Conservation (phyloP, 2,888 invertebrate species). For the Eledona agricola region DNA sequence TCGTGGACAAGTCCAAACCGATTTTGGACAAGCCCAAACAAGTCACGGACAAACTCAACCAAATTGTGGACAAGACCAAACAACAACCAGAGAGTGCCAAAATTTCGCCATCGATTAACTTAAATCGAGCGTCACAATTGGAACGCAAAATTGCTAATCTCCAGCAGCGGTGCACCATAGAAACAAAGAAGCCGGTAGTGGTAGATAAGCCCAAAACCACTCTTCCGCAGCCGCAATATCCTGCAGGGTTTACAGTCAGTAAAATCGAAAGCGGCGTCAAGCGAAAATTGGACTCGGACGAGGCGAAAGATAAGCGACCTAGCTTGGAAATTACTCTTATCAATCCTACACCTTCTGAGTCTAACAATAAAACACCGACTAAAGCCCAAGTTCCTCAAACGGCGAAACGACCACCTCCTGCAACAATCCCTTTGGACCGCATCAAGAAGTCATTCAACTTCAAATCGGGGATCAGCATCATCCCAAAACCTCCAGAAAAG, state of each 20-base stretch:
- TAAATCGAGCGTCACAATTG: constrained; percentile 23
- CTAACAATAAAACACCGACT: constrained; percentile 21
- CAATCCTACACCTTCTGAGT: constrained; percentile 45
- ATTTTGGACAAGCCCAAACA: constrained; percentile 1
- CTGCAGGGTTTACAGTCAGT: constrained; percentile 60
- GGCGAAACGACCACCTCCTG: constrained; percentile 64
- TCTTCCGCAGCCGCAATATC: constrained; percentile 43
- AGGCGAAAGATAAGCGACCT: constrained; percentile 54
- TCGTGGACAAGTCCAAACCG: too few relatives aligned
- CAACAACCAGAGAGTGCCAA: constrained; percentile 30
- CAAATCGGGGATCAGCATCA: constrained; percentile 55
- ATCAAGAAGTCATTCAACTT: constrained; percentile 61
- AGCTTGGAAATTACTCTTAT: constrained; percentile 60
- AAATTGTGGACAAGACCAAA: constrained; percentile 34
- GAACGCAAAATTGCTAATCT: constrained; percentile 55
- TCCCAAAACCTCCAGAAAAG: constrained; percentile 55
- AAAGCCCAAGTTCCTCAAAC: constrained; percentile 7
- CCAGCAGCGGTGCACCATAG: constrained; percentile 55
- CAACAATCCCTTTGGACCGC: constrained; percentile 65
- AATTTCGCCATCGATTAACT: constrained; percentile 1
- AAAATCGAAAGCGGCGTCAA: constrained; percentile 60
- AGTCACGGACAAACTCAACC: constrained; percentile 11
- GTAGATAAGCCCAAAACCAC: constrained; percentile 39
- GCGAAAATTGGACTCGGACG: constrained; percentile 52
- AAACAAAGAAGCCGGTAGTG: constrained; percentile 45